Conservation (phyloP, 2,797 vertebrate species). For the Coregonus ussuriensis region DNA sequence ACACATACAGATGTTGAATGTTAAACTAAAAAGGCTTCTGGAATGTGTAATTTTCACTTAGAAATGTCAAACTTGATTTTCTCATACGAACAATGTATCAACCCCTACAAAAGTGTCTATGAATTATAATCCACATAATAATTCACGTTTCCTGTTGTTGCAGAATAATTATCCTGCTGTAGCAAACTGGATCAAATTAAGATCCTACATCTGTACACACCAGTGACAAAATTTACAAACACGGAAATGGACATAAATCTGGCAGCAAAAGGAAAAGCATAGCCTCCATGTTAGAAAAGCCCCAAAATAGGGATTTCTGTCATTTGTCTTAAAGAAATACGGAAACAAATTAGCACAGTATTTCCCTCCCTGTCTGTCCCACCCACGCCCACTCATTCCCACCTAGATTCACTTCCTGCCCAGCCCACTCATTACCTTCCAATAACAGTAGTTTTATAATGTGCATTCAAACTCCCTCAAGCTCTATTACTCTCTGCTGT, state of each 20-base stretch:
- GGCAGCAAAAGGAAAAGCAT: no score
- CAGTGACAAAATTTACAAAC: no score
- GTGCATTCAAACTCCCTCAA: constrained; percentile 76
- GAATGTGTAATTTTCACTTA: no score
- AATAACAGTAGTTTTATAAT: constrained; percentile 82
- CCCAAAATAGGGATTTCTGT: no score
- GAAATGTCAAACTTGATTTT: no score
- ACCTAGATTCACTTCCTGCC: constrained; percentile 18
- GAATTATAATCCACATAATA: no score
- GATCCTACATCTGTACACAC: background rate
- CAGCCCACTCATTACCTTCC: constrained; percentile 61
- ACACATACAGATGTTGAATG: constrained; percentile 12
- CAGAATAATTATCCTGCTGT: constrained; percentile 37
- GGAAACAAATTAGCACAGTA: background rate
- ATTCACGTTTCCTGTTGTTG: background rate
- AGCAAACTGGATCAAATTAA: background rate
- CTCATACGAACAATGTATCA: no score
- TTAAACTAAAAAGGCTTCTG: no score
- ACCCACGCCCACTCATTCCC: constrained; percentile 14
- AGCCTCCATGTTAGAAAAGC: no score
- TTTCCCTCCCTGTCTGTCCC: constrained; percentile 14
- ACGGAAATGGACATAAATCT: no score
- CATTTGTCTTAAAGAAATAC: no score
- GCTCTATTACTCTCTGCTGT: constrained; percentile 66
- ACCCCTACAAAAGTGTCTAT: no score